These are phyloP conservation scores for Pterocles burchelli DNA, from an alignment of 2,113 vertebrate genomes.

Conservation along the genomic window DNA sequence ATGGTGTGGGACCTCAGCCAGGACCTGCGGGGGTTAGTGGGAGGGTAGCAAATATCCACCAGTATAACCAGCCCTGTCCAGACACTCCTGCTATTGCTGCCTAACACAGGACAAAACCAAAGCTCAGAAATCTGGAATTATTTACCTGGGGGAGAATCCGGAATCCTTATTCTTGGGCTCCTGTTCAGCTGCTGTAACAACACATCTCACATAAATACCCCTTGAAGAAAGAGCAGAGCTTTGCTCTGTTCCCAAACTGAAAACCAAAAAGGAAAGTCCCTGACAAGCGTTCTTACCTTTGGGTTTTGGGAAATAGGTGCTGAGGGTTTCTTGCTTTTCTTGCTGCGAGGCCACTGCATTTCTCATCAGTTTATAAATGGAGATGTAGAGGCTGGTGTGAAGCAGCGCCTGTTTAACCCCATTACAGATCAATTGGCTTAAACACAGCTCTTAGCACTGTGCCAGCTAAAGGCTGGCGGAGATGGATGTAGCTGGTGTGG, in stretches of 20 bases:
- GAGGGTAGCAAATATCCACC: not conserved
- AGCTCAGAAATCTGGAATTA: not conserved
- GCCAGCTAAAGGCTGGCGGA: not conserved
- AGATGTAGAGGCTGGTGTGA: not conserved
- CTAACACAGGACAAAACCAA: not conserved
- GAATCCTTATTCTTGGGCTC: not conserved
- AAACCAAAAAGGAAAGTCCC: not conserved
- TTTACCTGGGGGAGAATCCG: not conserved
- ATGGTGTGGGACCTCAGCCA: not conserved
- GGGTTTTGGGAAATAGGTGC: not conserved
- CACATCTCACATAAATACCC: not conserved
- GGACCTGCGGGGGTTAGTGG: not conserved
- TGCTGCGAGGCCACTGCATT: not conserved
- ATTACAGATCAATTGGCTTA: not conserved
- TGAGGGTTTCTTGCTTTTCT: not conserved
- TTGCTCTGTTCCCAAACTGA: not conserved
- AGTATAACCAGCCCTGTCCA: not conserved
- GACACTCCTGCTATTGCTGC: not conserved
- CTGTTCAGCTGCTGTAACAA: not conserved
- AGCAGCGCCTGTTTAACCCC: not conserved
- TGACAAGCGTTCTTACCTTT: not conserved
- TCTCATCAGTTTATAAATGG: not conserved
- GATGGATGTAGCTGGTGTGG: not conserved
- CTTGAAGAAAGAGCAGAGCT: not conserved
- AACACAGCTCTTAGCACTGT: rapidly evolving